Evolutionary conservation across 2,888 invertebrate species (phyloP).

Genomic region (Leptinotarsa haldemani): DNA sequence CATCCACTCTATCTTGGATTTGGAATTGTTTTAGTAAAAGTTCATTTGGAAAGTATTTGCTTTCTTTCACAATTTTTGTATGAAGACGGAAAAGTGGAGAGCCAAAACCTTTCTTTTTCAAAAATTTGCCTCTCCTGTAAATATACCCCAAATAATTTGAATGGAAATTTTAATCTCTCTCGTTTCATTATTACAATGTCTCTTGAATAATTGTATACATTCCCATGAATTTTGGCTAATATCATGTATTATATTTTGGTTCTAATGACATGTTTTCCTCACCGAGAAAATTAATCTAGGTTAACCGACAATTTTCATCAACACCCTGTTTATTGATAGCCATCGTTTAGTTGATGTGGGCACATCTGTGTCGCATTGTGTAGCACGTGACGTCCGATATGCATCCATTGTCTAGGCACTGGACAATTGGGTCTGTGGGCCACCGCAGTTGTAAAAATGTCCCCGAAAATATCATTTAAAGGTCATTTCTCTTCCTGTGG

Average conservation of each 20-base stretch:
- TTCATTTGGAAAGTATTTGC: too few relatives aligned
- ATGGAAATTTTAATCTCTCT: too few relatives aligned
- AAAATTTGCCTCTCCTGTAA: too few relatives aligned
- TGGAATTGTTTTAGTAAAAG: too few relatives aligned
- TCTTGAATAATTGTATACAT: too few relatives aligned
- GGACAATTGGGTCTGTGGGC: slow-evolving; percentile 43
- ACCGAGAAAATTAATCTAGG: not conserved
- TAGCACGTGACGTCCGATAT: slow-evolving; percentile 41
- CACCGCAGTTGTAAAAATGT: slow-evolving; percentile 51
- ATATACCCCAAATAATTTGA: too few relatives aligned
- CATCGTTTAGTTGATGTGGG: slow-evolving; percentile 44
- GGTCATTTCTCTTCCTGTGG: slow-evolving; percentile 29
- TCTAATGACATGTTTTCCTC: not conserved
- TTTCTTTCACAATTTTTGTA: too few relatives aligned
- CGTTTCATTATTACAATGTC: too few relatives aligned
- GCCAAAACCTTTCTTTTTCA: too few relatives aligned
- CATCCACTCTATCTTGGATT: too few relatives aligned
- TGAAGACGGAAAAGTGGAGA: too few relatives aligned
- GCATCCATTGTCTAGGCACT: slow-evolving; percentile 32
- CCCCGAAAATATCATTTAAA: slow-evolving; percentile 48
- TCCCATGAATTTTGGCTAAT: too few relatives aligned
- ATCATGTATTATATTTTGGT: not conserved
- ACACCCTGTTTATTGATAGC: slow-evolving; percentile 31
- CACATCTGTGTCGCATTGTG: slow-evolving; percentile 46
- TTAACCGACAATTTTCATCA: slow-evolving; percentile 7